Percentiles rank a stretch among this genome's conserved stretches.
These are phyloP conservation scores for Austrolebias charrua DNA, from an alignment of 2,797 vertebrate species.

Conservation along the genomic window DNA sequence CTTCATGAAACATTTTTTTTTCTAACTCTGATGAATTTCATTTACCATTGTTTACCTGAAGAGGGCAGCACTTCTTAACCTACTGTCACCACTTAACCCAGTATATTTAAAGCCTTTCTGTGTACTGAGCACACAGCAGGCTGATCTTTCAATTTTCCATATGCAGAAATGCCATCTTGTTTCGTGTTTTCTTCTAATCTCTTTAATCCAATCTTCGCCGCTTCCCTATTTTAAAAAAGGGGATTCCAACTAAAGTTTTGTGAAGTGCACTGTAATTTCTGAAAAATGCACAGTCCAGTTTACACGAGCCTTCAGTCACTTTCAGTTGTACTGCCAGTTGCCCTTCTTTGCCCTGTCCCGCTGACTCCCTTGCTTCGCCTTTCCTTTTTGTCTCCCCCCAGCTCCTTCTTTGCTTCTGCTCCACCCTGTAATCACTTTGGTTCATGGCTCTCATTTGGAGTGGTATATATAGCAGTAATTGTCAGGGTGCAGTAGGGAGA, in stretches of 20 bases:
- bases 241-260: slow-evolving; percentile 28
- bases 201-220: slow-evolving; percentile 35
- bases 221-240: slow-evolving; percentile 33
- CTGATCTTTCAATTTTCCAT: slow-evolving; percentile 14
- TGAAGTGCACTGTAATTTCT: slow-evolving; percentile 44
- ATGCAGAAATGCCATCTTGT: slow-evolving; percentile 22
- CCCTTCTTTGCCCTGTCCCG: slow-evolving; percentile 21
- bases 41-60: slow-evolving; percentile 59
- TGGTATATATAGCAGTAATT: slow-evolving; percentile 86
- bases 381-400: slow-evolving; percentile 34
- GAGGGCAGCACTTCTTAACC: slow-evolving; percentile 76
- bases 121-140: slow-evolving; percentile 30
- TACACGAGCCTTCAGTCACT: slow-evolving; percentile 47
- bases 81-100: slow-evolving; percentile 24
- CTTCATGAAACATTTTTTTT: neutral
- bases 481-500: slow-evolving; percentile 77
- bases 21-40: neutral
- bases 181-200: slow-evolving; percentile 28
- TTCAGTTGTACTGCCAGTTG: slow-evolving; percentile 29
- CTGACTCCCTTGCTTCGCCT: slow-evolving; percentile 28
- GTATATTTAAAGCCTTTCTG: slow-evolving; percentile 12
- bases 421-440: slow-evolving; percentile 83
- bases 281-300: slow-evolving; percentile 44
- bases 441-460: slow-evolving; percentile 83
- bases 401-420: slow-evolving; percentile 58